phyloP scores from a whole-genome alignment of 2,113 vertebrate genomes.

The Cephalopterus ornatus region DNA sequence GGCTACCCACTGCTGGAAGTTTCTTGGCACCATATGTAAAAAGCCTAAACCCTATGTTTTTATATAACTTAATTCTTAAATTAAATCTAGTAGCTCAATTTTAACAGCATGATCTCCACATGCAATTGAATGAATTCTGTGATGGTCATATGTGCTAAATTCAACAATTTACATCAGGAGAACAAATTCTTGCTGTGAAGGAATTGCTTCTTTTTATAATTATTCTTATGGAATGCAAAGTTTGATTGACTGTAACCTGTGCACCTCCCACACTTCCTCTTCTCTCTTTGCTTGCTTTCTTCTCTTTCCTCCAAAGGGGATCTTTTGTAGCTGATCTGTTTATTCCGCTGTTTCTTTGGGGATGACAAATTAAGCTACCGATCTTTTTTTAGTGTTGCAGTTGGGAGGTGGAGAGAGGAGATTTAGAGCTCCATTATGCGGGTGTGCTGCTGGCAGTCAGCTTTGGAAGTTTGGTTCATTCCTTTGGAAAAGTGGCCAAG shows the following conservation, averaged over 20 bases:
- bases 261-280: slow-evolving; percentile 24
- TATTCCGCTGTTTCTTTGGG: slow-evolving; percentile 29
- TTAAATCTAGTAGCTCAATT: slow-evolving; percentile 26
- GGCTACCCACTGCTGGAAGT: not conserved
- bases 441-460: not conserved
- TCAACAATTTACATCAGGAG: slow-evolving; percentile 34
- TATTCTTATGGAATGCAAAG: not conserved
- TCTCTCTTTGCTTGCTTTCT: not conserved
- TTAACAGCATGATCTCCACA: slow-evolving; percentile 37
- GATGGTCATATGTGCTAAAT: slow-evolving; percentile 27
- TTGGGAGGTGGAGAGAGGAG: not conserved
- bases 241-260: slow-evolving; percentile 41
- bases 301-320: not conserved
- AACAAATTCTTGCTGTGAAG: slow-evolving; percentile 29
- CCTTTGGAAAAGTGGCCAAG: not conserved
- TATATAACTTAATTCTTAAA: slow-evolving; percentile 34
- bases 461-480: not conserved
- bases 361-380: not conserved
- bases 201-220: slow-evolving; percentile 33
- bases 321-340: slow-evolving; percentile 29
- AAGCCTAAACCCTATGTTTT: slow-evolving; percentile 10
- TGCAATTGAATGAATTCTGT: not conserved
- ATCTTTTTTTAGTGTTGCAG: not conserved
- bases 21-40: not conserved
- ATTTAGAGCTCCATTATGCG: not conserved